phyloP scores from a whole-genome alignment of 1,140 invertebrate genomes.

The Calliphora vicina region DNA sequence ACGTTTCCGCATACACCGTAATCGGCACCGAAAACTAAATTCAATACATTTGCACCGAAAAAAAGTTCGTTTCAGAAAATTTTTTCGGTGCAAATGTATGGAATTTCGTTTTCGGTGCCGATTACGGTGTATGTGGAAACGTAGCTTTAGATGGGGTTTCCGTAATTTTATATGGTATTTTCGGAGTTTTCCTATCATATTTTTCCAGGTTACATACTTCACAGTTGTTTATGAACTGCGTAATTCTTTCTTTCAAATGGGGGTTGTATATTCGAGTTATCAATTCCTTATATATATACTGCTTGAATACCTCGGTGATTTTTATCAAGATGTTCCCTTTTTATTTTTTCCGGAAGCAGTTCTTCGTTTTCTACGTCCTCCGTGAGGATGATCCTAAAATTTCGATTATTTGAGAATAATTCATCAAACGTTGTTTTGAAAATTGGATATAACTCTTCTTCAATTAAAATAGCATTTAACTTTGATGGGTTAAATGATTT shows the following conservation, averaged over 20 bases:
- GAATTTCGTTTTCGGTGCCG: too few species aligned
- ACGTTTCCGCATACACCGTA: too few species aligned
- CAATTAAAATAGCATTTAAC: conserved; percentile 45
- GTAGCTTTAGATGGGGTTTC: too few species aligned
- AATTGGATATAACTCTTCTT: conserved; percentile 10
- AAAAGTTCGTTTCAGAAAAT: too few species aligned
- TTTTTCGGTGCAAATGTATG: too few species aligned
- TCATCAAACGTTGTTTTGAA: background rate
- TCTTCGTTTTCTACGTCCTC: background rate
- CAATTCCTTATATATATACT: conserved; percentile 2
- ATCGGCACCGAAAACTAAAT: too few species aligned
- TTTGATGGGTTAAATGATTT: background rate
- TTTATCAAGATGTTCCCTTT: background rate
- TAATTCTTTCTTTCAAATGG: background rate
- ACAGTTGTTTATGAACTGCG: conserved; percentile 11
- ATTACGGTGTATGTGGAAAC: too few species aligned
- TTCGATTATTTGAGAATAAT: background rate
- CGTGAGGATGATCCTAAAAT: background rate
- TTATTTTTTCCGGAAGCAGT: background rate
- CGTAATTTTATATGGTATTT: too few species aligned
- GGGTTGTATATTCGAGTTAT: background rate
- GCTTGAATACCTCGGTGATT: background rate
- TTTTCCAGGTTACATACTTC: conserved; percentile 8
- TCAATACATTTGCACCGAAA: too few species aligned
- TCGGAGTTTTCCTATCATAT: too few species aligned